phyloP scores from a whole-genome alignment of 53 echinoderm and acorn worm genomes.

The Stichopus horrens region DNA sequence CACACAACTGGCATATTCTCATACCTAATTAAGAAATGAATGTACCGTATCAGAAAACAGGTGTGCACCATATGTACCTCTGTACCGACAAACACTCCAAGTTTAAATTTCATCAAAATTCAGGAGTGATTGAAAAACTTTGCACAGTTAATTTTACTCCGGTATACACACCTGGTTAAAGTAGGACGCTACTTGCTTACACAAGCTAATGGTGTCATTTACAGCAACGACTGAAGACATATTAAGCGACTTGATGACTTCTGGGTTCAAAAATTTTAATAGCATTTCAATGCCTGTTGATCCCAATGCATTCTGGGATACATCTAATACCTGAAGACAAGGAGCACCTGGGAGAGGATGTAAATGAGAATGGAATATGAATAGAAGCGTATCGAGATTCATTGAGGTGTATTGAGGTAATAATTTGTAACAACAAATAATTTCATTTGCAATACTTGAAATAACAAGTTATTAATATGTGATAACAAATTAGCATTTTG shows the following conservation, averaged over 20 bases:
- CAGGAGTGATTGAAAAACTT: too few species aligned
- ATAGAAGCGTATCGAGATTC: too few species aligned
- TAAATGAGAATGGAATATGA: not conserved
- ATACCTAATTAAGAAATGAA: too few species aligned
- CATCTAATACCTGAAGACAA: constrained; percentile 58
- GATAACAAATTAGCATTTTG: too few species aligned
- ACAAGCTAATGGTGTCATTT: constrained; percentile 60
- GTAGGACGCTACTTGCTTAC: constrained; percentile 71
- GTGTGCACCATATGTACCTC: too few species aligned
- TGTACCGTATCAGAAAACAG: too few species aligned
- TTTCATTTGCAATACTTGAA: too few species aligned
- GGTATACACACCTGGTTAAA: constrained; percentile 61
- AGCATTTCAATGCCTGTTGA: constrained; percentile 87
- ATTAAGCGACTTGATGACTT: constrained; percentile 61
- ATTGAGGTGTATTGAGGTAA: too few species aligned
- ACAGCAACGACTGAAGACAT: constrained; percentile 64
- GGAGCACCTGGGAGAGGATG: constrained; percentile 54
- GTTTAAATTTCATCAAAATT: not conserved
- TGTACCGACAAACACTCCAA: not conserved
- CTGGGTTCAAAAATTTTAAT: constrained; percentile 61
- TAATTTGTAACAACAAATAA: too few species aligned
- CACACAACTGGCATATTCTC: too few species aligned
- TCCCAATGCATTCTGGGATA: constrained; percentile 93
- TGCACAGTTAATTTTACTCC: not conserved
- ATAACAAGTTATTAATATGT: too few species aligned